Percentiles rank a stretch among this genome's conserved stretches.
phyloP scores from a whole-genome alignment of 2,888 invertebrate genomes.

The Acheta domesticus region DNA sequence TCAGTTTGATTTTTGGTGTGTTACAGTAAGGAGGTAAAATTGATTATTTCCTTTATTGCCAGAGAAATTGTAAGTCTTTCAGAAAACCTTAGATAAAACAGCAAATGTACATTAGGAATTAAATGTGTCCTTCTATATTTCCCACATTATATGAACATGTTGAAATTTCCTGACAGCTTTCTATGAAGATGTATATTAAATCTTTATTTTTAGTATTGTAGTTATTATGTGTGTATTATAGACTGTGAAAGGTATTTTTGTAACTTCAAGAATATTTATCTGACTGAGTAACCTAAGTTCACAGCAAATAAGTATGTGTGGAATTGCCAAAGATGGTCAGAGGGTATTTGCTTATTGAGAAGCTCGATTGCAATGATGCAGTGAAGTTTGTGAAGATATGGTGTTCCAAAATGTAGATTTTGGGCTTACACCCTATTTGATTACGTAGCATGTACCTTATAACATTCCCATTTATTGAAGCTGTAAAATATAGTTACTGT shows the following conservation, averaged over 20 bases:
- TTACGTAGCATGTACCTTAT: not conserved
- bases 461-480: slow-evolving; percentile 9
- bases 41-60: too few relatives aligned
- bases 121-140: not conserved
- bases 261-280: not conserved
- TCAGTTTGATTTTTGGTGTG: too few relatives aligned
- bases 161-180: slow-evolving; percentile 3
- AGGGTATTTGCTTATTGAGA: not conserved
- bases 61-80: too few relatives aligned
- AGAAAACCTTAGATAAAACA: too few relatives aligned
- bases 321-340: slow-evolving; percentile 3
- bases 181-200: not conserved
- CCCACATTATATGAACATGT: not conserved
- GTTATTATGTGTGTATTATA: not conserved
- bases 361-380: not conserved
- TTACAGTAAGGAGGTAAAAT: too few relatives aligned
- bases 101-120: not conserved
- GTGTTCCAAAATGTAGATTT: not conserved
- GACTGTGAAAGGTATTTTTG: slow-evolving; percentile 18
- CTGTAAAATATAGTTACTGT: not conserved
- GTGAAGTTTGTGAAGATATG: not conserved
- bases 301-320: not conserved
- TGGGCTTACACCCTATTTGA: not conserved
- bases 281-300: slow-evolving; percentile 18
- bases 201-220: slow-evolving; percentile 2